A percentile compares a stretch with the other conserved stretches of the same genome.
Conservation (phyloP, 2,113 vertebrate species). For the Cottus gobio region DNA sequence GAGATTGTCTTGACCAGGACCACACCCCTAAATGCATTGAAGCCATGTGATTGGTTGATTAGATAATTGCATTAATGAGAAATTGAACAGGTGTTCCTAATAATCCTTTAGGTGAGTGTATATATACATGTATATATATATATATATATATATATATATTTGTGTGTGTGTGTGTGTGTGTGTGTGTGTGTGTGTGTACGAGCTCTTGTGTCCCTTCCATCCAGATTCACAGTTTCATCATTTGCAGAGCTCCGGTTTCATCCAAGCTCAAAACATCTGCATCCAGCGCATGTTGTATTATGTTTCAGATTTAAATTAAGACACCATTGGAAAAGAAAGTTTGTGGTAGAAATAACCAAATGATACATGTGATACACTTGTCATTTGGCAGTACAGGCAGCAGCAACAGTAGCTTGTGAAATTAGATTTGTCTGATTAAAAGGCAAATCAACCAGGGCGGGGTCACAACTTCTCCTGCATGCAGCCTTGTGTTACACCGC, state of each 20-base stretch:
- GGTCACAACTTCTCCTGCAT: constrained; percentile 8
- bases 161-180: too few species aligned
- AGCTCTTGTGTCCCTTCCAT: constrained; percentile 6
- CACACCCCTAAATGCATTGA: too few species aligned
- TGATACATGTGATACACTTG: constrained; percentile 7
- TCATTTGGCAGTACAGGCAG: constrained; percentile 19
- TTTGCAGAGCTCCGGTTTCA: constrained; percentile 9
- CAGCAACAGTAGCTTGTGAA: constrained; percentile 37
- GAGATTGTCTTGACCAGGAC: too few species aligned
- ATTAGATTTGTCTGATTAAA: constrained; percentile 44
- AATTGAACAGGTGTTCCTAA: too few species aligned
- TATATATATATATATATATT: too few species aligned
- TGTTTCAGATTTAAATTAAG: constrained; percentile 3
- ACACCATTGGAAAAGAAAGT: constrained; percentile 6
- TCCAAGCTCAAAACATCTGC: constrained; percentile 7
- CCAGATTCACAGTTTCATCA: constrained; percentile 34
- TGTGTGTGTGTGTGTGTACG: too few species aligned
- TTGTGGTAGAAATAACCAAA: constrained; percentile 1
- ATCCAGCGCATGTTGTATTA: constrained; percentile 13
- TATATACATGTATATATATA: not conserved
- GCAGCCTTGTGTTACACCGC: not conserved
- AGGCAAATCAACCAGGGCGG: constrained; percentile 3
- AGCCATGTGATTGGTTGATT: too few species aligned
- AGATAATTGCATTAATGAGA: too few species aligned
- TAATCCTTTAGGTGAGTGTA: too few species aligned